Percentiles rank a stretch among this genome's conserved stretches.
These are phyloP conservation scores for Aphelenchoides fujianensis DNA, from an alignment of 1,140 invertebrate genomes.

Conservation along the genomic window DNA sequence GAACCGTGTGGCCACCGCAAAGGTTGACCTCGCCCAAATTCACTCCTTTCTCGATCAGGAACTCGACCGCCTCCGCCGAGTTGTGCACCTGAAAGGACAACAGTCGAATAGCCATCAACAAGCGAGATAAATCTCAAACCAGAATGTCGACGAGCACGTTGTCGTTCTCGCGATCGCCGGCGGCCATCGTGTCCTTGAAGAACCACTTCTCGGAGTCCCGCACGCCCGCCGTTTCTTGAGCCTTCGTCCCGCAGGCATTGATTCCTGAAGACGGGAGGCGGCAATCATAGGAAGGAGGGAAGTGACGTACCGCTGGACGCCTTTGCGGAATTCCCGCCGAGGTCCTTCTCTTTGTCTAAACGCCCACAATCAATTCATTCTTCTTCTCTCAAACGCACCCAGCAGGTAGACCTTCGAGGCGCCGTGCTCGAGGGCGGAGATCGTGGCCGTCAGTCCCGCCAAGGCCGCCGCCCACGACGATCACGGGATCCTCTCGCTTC, in stretches of 20 bases:
- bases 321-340: conserved; percentile 63
- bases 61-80: conserved; percentile 54
- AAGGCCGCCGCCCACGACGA: conserved; percentile 62
- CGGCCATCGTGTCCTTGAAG: conserved; percentile 58
- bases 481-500: conserved; percentile 47
- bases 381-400: no score
- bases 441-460: conserved; percentile 58
- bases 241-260: conserved; percentile 56
- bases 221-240: conserved; percentile 54
- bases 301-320: conserved; percentile 57
- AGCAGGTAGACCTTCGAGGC: conserved; percentile 58
- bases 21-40: conserved; percentile 61
- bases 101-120: conserved; percentile 12
- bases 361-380: no score
- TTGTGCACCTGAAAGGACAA: conserved; percentile 49
- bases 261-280: conserved; percentile 50
- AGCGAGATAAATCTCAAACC: conserved; percentile 28
- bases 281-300: background rate
- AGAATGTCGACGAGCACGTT: conserved; percentile 57
- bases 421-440: conserved; percentile 50
- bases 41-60: conserved; percentile 56
- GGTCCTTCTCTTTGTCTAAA: conserved; percentile 58
- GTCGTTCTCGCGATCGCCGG: conserved; percentile 62
- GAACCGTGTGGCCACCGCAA: conserved; percentile 62
- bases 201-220: conserved; percentile 54